phyloP scores from a whole-genome alignment of 2,888 invertebrate genomes.

The Erebia aethiops region DNA sequence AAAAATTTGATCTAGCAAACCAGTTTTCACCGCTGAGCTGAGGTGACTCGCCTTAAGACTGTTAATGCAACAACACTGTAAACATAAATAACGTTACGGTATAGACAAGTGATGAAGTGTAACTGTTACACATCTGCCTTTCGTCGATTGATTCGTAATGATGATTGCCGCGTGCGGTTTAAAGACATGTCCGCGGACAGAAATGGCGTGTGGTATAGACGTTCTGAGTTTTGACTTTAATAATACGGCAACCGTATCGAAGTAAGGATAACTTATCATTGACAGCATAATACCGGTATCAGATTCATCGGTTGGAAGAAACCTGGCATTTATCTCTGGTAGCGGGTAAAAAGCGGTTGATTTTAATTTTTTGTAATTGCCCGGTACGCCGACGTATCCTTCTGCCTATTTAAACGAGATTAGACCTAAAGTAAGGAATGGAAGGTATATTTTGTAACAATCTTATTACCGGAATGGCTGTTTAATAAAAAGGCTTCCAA shows the following conservation, averaged over 20 bases:
- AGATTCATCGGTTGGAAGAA: conserved; percentile 46
- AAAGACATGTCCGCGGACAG: conserved; percentile 64
- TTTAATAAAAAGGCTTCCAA: conserved; percentile 2
- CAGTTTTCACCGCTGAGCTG: no score
- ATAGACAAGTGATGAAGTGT: conserved; percentile 61
- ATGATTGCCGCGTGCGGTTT: conserved; percentile 68
- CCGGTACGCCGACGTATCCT: conserved; percentile 28
- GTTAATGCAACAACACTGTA: conserved; percentile 4
- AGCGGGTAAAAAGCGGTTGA: conserved; percentile 43
- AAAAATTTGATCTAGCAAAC: no score
- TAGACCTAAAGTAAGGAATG: not conserved
- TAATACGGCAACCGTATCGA: conserved; percentile 63
- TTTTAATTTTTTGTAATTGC: conserved; percentile 49
- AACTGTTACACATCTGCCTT: conserved; percentile 76
- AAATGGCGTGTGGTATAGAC: conserved; percentile 60
- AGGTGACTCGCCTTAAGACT: no score
- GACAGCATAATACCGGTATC: conserved; percentile 57
- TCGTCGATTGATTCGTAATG: conserved; percentile 60
- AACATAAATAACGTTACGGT: conserved; percentile 27
- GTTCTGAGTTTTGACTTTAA: conserved; percentile 68
- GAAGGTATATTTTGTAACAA: conserved; percentile 8
- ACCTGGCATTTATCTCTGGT: conserved; percentile 47
- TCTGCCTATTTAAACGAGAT: not conserved
- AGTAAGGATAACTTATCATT: conserved; percentile 64
- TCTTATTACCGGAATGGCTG: not conserved